Percentiles rank a stretch among this genome's conserved stretches.
These are phyloP conservation scores for Gymnoscopelus microlampas DNA, from an alignment of 2,797 vertebrate genomes.

Conservation along the genomic window DNA sequence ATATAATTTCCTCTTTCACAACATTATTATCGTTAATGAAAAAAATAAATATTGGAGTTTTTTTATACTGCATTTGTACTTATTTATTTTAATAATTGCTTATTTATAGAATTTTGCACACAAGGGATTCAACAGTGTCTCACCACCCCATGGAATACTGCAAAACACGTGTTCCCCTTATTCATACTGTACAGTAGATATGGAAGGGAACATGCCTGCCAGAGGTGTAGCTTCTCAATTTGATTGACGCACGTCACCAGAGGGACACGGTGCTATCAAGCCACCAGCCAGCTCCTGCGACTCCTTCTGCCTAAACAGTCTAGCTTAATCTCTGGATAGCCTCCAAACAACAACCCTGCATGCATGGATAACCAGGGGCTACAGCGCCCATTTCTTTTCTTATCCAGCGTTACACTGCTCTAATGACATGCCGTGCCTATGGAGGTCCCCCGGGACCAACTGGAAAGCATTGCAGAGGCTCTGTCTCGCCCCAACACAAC, in stretches of 20 bases:
- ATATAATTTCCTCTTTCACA: too few relatives aligned
- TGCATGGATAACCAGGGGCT: conserved; percentile 45
- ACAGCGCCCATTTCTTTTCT: conserved; percentile 30
- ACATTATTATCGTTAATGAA: too few relatives aligned
- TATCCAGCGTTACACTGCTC: conserved; percentile 31
- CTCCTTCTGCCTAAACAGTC: conserved; percentile 8
- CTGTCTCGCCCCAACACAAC: conserved; percentile 26
- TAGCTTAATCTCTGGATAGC: conserved; percentile 21
- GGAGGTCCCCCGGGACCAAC: conserved; percentile 42
- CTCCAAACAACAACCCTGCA: conserved; percentile 23
- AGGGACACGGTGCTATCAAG: conserved; percentile 40
- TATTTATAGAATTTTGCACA: too few relatives aligned
- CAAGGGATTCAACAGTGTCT: too few relatives aligned
- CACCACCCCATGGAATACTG: conserved; percentile 49
- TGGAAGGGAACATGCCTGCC: conserved; percentile 10
- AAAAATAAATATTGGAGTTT: too few relatives aligned
- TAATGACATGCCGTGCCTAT: conserved; percentile 60
- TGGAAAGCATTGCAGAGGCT: conserved; percentile 38
- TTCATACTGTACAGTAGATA: conserved; percentile 2
- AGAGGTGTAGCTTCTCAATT: conserved; percentile 33
- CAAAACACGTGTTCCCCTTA: conserved; percentile 30
- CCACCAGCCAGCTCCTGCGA: conserved; percentile 19
- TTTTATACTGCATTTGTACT: too few relatives aligned
- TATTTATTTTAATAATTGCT: too few relatives aligned
- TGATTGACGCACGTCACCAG: conserved; percentile 52